Base-by-base conservation (phyloP, 2,113 vertebrate species). In the Dinomys branickii region DNA sequence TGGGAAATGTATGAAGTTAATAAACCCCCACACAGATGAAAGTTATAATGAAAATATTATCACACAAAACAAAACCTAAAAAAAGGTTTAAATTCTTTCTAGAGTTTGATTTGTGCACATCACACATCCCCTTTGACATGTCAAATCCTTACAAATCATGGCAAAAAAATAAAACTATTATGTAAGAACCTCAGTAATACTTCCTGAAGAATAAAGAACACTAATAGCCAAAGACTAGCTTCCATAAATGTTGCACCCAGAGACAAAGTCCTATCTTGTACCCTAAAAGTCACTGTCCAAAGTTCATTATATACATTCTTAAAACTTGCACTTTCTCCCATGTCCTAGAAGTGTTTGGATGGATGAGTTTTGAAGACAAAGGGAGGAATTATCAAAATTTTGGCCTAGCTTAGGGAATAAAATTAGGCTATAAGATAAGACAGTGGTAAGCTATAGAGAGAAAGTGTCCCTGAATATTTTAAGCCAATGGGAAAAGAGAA, bases 51-150 rank as follows among this genome's bases (percentile, higher is more conserved):
- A 89, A 85, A 73, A 75, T 20, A 1, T 80, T 16, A 38, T 38
- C n/a, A 69, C n/a, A 77, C 26, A 77, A 28, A 28, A 28, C 13
- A 13, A 77, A 44, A 30, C 24, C 26, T 35, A n/a, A 11, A n/a
- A 65, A 33, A 54, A 65, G n/a, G 58, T 78, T 92, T 85, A 91
- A 85, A 91, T 92, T 85, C 13, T 58, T 91, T 86, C 59, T 19
- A 88, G 58, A 85, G 13, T 82, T 77, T 86, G 12, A 89, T 30
- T 33, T 73, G 26, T 88, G 35, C 24, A n/a, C 19, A 75, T 58
- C 1, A 7, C 19, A 0, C 3, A 65, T 5, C 91, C 6, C 1
- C 6, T 81, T 9, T 86, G 11, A 12, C 82, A 10, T 56, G 35
- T 7, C 33, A 93, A 35, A 11, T 2, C 14, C 24, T 16, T 80